These are phyloP conservation scores for Corvus hawaiiensis DNA, from an alignment of 2,113 vertebrate species.

Conservation along the genomic window DNA sequence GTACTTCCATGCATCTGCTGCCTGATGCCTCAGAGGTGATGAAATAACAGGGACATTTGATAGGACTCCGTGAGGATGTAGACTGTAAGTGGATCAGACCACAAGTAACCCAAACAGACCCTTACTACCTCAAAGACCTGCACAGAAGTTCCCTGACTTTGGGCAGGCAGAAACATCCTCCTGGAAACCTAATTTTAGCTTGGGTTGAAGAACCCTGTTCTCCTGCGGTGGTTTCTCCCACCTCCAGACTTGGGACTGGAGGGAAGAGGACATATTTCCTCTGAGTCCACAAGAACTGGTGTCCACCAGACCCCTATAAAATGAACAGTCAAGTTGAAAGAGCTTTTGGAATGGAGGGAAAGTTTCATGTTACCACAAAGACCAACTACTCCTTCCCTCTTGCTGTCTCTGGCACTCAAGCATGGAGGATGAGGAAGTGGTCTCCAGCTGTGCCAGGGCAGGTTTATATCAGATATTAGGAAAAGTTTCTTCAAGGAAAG, in stretches of 20 bases:
- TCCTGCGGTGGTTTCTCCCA: not conserved
- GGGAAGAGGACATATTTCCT: not conserved
- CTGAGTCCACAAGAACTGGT: not conserved
- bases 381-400: not conserved
- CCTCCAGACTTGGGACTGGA: not conserved
- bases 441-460: not conserved
- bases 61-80: not conserved
- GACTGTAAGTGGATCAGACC: not conserved
- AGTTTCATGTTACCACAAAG: not conserved
- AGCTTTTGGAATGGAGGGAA: not conserved
- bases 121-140: not conserved
- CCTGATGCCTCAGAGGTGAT: not conserved
- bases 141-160: not conserved
- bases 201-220: not conserved
- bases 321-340: not conserved
- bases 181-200: not conserved
- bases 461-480: not conserved
- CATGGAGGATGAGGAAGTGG: not conserved
- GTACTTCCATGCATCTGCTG: not conserved
- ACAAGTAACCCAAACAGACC: not conserved
- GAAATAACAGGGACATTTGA: not conserved
- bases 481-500: not conserved
- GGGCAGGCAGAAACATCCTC: not conserved
- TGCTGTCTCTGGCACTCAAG: not conserved
- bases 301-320: not conserved